Evolutionary conservation across 2,797 vertebrate genomes (phyloP), one percentile per base, ranked within the genome.

Genomic region (Phrynocephalus vlangalii): DNA sequence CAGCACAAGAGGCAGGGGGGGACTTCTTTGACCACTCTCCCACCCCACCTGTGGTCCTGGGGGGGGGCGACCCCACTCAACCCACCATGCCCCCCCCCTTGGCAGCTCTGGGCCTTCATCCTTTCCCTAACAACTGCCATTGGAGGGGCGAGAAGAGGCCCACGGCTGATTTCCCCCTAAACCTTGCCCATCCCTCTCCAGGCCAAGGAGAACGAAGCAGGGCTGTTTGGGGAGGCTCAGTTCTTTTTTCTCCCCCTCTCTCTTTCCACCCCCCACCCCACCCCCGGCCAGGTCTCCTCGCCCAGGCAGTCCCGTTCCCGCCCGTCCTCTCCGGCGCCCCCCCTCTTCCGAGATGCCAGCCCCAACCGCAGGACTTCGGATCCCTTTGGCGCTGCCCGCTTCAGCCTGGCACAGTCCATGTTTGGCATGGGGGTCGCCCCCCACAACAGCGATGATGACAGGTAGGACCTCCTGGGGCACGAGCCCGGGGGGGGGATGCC

Each of bases 331-430:
- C 97, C 97, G 0, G 94, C 94, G 11, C 91, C 95, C 86, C 95
- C 86, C 63, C 92, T 92, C 5, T 82, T 92, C 60, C 95, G 93
- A 0, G 95, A 96, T 68, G 95, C 94, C 89, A 83, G 81, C 10
- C 94, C 96, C 92, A 91, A 90, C 44, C 95, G 92, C 13, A 93
- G 89, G 15, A 94, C 94, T 79, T 92, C 94, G 6, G 93, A 96
- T 60, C 92, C 95, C 22, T 96, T 96, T 38, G 89, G 94, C 6
- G 95, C 96, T 2, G 93, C 96, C 50, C 95, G 94, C 66, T 94
- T 97, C 83, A 96, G 92, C 85, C 92, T 98, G 95, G 97, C 97
- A 9, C 97, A 95, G 60, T 97, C 97, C 92, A 95, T 97, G 94
- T 96, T 98, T 52, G 94, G 93, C 82, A 96, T 96, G 88, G 95